Base-by-base conservation (phyloP, 2,113 vertebrate genomes). In the Macquaria ambigua region DNA sequence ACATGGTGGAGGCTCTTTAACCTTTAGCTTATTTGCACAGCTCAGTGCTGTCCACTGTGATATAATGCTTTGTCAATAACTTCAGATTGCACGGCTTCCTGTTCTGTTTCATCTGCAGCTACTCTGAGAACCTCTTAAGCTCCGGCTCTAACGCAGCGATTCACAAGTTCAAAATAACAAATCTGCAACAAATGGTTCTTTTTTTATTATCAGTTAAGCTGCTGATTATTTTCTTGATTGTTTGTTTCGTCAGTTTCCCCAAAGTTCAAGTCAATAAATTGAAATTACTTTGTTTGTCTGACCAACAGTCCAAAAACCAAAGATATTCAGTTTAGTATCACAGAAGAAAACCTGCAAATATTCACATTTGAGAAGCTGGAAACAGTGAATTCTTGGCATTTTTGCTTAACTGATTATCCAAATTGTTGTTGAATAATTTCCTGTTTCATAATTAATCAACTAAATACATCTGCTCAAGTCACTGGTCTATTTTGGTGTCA, bases 21-120 rank as follows among this genome's bases (percentile, higher is more conserved):
- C 81, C 84, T 84, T 53, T 70, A 73, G 77, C 46, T 81, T 86
- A 70, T 90, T 90, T 82, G 71, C 76, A n/a, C 67, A 61, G 90
- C 82, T 79, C 74, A 12, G n/a, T 21, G 46, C 48, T 14, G 87
- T 82, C 72, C 72, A 8, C 64, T 21, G 58, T 72, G 81, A 82
- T 69, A 31, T 69, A 79, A 86, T 10, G 59, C 80, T 71, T 53
- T 53, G 83, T 90, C 82, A 78, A 67, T 81, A 77, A 77, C 71
- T 7, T 37, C 46, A 10, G 21, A 77, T 56, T 71, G 18, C 31
- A 0, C 56, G 20, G 46, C 43, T 63, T 72, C 75, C 61, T 62
- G 34, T 43, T 68, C 21, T 20, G 31, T 52, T 20, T 14, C 52
- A 53, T 3, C 75, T 52, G 72, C 79, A 72, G 56, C 62, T 21